A percentile compares a stretch with the other conserved stretches of the same genome.
phyloP scores from a whole-genome alignment of 1,140 invertebrate species.

The Tetraneura akinire region DNA sequence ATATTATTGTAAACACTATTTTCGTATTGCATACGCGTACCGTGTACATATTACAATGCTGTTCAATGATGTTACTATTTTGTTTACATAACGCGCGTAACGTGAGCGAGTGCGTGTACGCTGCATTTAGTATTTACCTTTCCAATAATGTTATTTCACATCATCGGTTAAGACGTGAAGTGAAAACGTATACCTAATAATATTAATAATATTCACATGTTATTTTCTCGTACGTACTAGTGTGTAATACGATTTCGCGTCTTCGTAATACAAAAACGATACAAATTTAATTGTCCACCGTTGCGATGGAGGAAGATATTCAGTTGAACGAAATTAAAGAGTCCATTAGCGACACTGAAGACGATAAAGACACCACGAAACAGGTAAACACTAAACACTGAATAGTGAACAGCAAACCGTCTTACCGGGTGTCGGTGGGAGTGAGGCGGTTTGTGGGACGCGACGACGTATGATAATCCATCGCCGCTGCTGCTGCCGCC shows the following conservation, averaged over 20 bases:
- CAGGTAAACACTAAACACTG: constrained; percentile 7
- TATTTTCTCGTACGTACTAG: too few relatives aligned
- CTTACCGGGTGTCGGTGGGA: too few relatives aligned
- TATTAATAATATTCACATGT: too few relatives aligned
- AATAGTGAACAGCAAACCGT: too few relatives aligned
- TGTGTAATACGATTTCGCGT: too few relatives aligned
- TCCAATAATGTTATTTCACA: too few relatives aligned
- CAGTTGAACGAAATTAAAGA: constrained; percentile 31
- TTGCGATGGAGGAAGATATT: constrained; percentile 28
- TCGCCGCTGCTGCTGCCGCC: not conserved
- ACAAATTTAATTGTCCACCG: too few relatives aligned
- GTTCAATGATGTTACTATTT: not conserved
- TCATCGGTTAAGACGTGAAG: too few relatives aligned
- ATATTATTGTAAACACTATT: not conserved
- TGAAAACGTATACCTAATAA: too few relatives aligned
- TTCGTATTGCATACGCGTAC: not conserved
- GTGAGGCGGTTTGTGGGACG: not conserved
- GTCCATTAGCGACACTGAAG: constrained; percentile 11
- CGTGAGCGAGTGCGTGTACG: not conserved
- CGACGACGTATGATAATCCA: too few relatives aligned
- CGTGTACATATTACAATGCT: too few relatives aligned
- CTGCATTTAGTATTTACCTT: not conserved
- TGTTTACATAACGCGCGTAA: constrained; percentile 14
- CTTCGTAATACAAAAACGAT: too few relatives aligned
- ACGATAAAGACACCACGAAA: constrained; percentile 1